A percentile compares a stretch with the other conserved stretches of the same genome.
Conservation (phyloP, 2,113 vertebrate species). For the Podarcis muralis region DNA sequence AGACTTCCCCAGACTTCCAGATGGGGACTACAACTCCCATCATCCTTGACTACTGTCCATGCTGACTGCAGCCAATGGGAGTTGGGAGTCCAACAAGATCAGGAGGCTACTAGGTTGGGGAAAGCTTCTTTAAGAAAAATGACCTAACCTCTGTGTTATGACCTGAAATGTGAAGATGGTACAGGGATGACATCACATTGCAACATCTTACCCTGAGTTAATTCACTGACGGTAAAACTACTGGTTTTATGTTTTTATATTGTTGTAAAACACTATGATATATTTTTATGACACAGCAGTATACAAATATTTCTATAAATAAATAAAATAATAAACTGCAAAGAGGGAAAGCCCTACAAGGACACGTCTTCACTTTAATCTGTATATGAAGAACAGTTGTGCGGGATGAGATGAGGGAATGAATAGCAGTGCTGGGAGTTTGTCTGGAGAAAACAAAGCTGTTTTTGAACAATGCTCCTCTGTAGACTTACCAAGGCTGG, state of each 20-base stretch:
- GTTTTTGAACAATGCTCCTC: background rate
- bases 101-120: too few relatives aligned
- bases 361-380: background rate
- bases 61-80: too few relatives aligned
- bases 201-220: too few relatives aligned
- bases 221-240: too few relatives aligned
- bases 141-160: background rate
- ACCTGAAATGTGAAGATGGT: background rate
- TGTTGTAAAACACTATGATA: background rate
- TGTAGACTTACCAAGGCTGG: slow-evolving; percentile 78
- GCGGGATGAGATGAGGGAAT: background rate
- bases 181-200: background rate
- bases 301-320: too few relatives aligned
- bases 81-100: too few relatives aligned
- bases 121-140: background rate
- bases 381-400: background rate
- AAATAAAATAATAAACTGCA: background rate
- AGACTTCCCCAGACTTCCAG: too few relatives aligned
- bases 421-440: background rate
- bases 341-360: background rate
- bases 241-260: too few relatives aligned
- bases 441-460: background rate
- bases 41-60: too few relatives aligned
- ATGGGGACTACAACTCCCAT: too few relatives aligned
- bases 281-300: background rate